phyloP scores from a whole-genome alignment of 2,888 invertebrate genomes.

The Limnephilus lunatus region DNA sequence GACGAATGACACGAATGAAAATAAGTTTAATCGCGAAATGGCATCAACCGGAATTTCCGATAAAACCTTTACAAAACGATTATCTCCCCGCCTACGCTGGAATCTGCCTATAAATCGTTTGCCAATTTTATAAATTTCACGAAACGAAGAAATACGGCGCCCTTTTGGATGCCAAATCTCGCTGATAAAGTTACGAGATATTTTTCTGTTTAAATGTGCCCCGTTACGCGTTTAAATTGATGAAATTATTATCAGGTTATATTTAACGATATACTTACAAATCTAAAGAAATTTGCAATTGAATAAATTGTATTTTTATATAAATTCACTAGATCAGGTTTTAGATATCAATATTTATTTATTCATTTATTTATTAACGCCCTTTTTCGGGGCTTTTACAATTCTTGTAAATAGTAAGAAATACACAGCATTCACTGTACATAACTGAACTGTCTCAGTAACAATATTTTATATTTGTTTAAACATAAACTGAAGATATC shows the following conservation, averaged over 20 bases:
- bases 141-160: not conserved
- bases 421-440: no score
- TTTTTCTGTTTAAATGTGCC: conserved; percentile 15
- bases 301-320: no score
- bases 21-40: not conserved
- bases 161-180: not conserved
- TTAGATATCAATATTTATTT: no score
- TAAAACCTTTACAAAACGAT: not conserved
- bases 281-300: no score
- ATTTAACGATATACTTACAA: not conserved
- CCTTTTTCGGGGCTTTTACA: no score
- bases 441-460: no score
- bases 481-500: no score
- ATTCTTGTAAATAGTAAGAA: no score
- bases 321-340: no score
- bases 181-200: not conserved
- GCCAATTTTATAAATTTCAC: not conserved
- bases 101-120: not conserved
- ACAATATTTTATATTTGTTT: no score
- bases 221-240: conserved; percentile 25
- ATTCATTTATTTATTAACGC: no score
- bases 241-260: conserved; percentile 22
- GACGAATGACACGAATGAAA: not conserved
- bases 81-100: not conserved
- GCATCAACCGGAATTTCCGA: not conserved